Base-by-base conservation (phyloP, 1,140 invertebrate species). In the Brachionus asplanchnoidis region DNA sequence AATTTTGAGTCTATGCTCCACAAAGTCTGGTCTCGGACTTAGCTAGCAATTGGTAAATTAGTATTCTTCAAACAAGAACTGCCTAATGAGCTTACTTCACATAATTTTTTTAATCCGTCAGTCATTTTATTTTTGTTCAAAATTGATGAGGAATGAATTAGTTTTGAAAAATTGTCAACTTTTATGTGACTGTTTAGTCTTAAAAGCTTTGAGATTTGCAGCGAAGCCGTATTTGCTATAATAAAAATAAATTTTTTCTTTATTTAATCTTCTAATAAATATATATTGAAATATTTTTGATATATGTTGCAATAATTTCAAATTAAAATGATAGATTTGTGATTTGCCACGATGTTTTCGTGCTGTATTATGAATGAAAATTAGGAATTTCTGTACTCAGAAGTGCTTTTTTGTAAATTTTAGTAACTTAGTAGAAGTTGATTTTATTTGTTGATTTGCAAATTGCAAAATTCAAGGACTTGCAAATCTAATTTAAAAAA, bases 1-100 rank as follows among this genome's bases (percentile, higher is more conserved):
- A 11, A 84, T 75, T 84, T 84, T 77, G 12, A 84, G 20, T 32
- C 84, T 65, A 9, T 77, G 32, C 12, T 75, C 44, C 8, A 84
- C n/a, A 77, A 68, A 84, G 8, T 75, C 50, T 44, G 84, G 84
- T 78, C 79, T 82, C 11, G 79, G 79, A 23, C 17, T 82, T 44
- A 82, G n/a, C 79, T 82, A 42, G 8, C 11, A 82, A 65, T 23
- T 23, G 28, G 42, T 50, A 75, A 44, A 42, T 70, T 32, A 11
- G 44, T 75, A 44, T 75, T 42, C 66, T 14, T 23, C 17, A 17
- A 65, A 32, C 17, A 23, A 14, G 28, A 14, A 12, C 14, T 75
- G 4, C 3, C 9, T 75, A 17, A 44, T 44, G n/a, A 17, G n/a
- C 17, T 26, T 77, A 77, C 73, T 50, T 77, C 73, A 23, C 26